Percentiles rank a stretch among this genome's conserved stretches.
Conservation (phyloP, 2,113 vertebrate species). For the western clawed frog (Xenopus tropicalis) region UCB_Xtro_10.0 CM004448.2:100154501-100155000, state of each 20-base stretch:
- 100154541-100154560: too few relatives aligned
- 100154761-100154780: conserved; percentile 20
- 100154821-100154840: conserved; percentile 26
- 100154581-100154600: too few relatives aligned
- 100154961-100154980: too few relatives aligned
- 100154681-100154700: background rate
- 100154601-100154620: too few relatives aligned
- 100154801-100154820: conserved; percentile 35
- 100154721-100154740: conserved; percentile 6
- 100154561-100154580: too few relatives aligned
- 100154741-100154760: conserved; percentile 17
- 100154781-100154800: conserved; percentile 36
- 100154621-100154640: background rate
- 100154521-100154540: too few relatives aligned
- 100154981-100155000: too few relatives aligned
- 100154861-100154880: conserved; percentile 26
- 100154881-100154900: conserved; percentile 26
- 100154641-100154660: background rate
- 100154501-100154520: too few relatives aligned
- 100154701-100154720: conserved; percentile 1
- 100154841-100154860: conserved; percentile 29
- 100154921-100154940: too few relatives aligned
- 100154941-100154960: too few relatives aligned
- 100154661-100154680: conserved; percentile 24
- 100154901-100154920: conserved; percentile 18